phyloP scores from a whole-genome alignment of 2,113 vertebrate species.

The Archilochus colubris region DNA sequence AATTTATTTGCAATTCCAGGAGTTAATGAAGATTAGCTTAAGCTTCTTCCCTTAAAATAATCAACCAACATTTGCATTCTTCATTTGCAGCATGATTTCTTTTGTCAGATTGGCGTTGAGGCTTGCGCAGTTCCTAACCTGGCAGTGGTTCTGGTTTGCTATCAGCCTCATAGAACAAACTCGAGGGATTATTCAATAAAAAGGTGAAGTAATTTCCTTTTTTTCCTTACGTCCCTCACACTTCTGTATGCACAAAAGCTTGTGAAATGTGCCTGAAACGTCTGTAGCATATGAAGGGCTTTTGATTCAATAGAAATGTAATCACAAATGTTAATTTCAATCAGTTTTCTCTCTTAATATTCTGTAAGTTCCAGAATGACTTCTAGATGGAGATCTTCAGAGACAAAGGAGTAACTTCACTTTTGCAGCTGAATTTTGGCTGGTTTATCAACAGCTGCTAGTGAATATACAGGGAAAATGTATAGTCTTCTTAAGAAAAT shows the following conservation, averaged over 20 bases:
- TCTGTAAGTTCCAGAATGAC: not conserved
- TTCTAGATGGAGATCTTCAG: not conserved
- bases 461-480: not conserved
- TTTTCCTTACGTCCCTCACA: conserved; percentile 28
- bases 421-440: not conserved
- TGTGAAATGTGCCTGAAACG: fast-evolving
- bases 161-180: conserved; percentile 61
- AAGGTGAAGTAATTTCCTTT: conserved; percentile 51
- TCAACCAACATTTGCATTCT: not conserved
- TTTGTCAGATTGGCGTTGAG: not conserved
- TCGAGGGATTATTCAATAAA: not conserved
- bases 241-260: not conserved
- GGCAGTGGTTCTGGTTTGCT: conserved; percentile 57
- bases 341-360: not conserved
- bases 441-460: not conserved
- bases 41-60: not conserved
- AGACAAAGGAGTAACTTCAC: not conserved
- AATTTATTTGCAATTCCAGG: not conserved
- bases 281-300: not conserved
- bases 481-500: not conserved
- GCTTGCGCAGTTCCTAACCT: conserved; percentile 40
- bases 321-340: not conserved
- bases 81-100: not conserved
- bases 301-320: not conserved
- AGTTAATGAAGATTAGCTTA: not conserved